A percentile compares a stretch with the other conserved stretches of the same genome.
Evolutionary conservation across 2,888 invertebrate species (phyloP).

Genomic region (Sarcophaga caerulescens): DNA sequence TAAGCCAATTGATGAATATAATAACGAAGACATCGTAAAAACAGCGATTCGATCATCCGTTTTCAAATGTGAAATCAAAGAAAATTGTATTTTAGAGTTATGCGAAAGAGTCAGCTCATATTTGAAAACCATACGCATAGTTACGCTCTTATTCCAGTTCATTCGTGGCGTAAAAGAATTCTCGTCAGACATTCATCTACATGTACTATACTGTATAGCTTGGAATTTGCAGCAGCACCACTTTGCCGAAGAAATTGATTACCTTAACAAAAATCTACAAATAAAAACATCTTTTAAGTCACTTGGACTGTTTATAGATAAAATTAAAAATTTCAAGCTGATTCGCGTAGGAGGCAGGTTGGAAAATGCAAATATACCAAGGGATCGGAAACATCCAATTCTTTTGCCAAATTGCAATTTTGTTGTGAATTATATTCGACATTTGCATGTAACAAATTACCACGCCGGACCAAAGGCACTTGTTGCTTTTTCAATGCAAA

Average conservation of each 20-base stretch:
- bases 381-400: constrained; percentile 34
- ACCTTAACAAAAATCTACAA: neutral
- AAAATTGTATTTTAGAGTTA: constrained; percentile 16
- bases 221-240: too few species aligned
- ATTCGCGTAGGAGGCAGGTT: constrained; percentile 40
- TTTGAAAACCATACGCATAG: constrained; percentile 19
- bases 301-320: constrained; percentile 21
- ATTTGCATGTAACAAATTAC: constrained; percentile 55
- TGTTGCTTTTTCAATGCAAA: constrained; percentile 43
- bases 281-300: constrained; percentile 25
- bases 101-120: constrained; percentile 27
- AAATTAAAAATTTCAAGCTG: neutral
- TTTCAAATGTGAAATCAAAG: constrained; percentile 32
- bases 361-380: constrained; percentile 10
- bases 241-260: too few species aligned
- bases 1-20: neutral
- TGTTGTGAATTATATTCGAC: constrained; percentile 44
- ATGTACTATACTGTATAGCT: neutral
- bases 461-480: constrained; percentile 63
- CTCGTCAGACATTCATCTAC: neutral
- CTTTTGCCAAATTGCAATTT: constrained; percentile 30
- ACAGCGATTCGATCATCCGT: constrained; percentile 22
- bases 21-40: constrained; percentile 30
- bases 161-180: neutral
- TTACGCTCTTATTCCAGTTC: constrained; percentile 3